phyloP scores from a whole-genome alignment of 1,140 invertebrate species.

The Homalodisca vitripennis region DNA sequence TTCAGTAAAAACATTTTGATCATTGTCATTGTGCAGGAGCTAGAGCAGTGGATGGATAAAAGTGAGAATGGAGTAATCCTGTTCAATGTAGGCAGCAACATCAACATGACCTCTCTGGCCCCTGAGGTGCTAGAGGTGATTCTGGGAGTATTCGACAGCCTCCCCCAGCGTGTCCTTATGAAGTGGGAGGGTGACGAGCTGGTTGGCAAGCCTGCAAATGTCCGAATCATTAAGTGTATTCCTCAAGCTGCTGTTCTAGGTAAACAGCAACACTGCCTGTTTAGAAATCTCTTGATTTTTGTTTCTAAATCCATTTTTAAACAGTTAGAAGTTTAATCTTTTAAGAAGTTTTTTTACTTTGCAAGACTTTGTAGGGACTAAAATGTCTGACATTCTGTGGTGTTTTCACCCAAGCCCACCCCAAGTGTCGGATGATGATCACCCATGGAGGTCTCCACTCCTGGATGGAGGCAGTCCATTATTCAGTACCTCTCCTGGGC shows the following conservation, averaged over 20 bases:
- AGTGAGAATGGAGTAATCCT: conserved; percentile 49
- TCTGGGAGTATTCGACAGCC: conserved; percentile 37
- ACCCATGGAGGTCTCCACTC: conserved; percentile 56
- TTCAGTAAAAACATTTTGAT: no score
- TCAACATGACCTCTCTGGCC: conserved; percentile 39
- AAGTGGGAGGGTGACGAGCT: conserved; percentile 42
- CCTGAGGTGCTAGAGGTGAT: conserved; percentile 31
- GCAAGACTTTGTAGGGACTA: not conserved
- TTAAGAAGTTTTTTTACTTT: not conserved
- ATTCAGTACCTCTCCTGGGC: conserved; percentile 52
- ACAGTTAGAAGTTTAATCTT: not conserved
- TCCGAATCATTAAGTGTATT: conserved; percentile 53
- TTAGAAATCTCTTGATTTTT: no score
- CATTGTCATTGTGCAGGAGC: conserved; percentile 35
- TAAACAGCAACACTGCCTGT: no score
- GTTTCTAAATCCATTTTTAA: no score
- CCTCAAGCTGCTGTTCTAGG: conserved; percentile 53
- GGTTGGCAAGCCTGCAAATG: conserved; percentile 48
- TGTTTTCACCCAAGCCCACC: conserved; percentile 32
- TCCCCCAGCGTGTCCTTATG: conserved; percentile 45
- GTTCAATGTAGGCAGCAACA: conserved; percentile 47
- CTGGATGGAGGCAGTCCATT: conserved; percentile 50
- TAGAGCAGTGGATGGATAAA: conserved; percentile 44
- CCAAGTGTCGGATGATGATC: conserved; percentile 52
- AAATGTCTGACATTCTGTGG: not conserved